Conservation (phyloP, 2,113 vertebrate species). For the Corvus moneduloides region DNA sequence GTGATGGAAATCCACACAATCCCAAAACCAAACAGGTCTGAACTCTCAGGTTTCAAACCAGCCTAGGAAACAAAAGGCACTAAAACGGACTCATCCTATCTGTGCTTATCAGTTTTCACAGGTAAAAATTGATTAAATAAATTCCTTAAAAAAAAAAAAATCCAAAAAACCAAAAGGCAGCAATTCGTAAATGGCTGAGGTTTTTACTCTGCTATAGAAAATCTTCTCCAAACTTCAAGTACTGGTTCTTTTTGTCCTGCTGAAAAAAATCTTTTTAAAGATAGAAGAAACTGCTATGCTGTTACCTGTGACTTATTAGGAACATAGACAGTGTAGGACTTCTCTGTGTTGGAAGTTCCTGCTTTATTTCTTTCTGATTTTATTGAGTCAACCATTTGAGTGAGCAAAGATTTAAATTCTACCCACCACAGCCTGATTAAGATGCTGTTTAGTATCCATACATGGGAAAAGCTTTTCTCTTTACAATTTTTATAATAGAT, state of each 20-base stretch:
- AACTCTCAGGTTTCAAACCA: background rate
- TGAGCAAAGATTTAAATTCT: background rate
- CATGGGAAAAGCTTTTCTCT: background rate
- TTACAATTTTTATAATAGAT: background rate
- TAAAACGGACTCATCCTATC: background rate
- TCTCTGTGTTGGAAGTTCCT: background rate
- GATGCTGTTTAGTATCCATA: background rate
- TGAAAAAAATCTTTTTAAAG: background rate
- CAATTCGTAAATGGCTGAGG: background rate
- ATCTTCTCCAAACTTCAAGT: background rate
- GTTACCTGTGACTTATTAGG: background rate
- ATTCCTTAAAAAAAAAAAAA: background rate
- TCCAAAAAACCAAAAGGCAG: background rate
- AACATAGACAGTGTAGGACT: background rate
- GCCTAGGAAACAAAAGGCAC: background rate
- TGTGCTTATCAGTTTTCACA: background rate
- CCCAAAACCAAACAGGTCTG: background rate
- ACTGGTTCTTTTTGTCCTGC: background rate
- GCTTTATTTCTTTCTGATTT: background rate
- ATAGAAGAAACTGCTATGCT: background rate
- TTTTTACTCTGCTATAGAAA: background rate
- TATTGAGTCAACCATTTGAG: background rate
- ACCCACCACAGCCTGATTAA: background rate
- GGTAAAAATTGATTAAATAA: background rate
- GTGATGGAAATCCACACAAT: background rate